These are phyloP conservation scores for Drosophila antonietae DNA, from an alignment of 2,888 invertebrate species.

Conservation along the genomic window DNA sequence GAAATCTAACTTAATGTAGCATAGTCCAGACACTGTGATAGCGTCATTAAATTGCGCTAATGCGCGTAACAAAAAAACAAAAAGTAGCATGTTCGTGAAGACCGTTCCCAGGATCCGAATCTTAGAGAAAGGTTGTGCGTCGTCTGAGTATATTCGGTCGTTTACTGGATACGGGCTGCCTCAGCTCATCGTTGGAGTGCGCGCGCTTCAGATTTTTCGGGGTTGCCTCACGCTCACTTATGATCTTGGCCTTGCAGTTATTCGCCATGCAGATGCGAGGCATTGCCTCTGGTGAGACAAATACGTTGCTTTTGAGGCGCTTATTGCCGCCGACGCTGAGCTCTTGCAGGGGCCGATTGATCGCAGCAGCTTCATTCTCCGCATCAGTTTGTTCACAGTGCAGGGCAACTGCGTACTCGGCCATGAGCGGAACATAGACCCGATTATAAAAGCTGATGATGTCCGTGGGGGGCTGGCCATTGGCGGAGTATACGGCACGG, in stretches of 20 bases:
- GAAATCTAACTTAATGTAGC: not conserved
- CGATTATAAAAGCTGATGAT: conserved; percentile 65
- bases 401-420: conserved; percentile 21
- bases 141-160: conserved; percentile 61
- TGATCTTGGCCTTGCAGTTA: conserved; percentile 23
- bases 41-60: too few species aligned
- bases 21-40: conserved; percentile 21
- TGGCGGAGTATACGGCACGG: conserved; percentile 35
- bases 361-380: not conserved
- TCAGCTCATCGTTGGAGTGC: conserved; percentile 40
- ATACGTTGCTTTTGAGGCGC: conserved; percentile 12
- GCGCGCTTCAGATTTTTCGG: conserved; percentile 44
- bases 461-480: conserved; percentile 27
- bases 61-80: not conserved
- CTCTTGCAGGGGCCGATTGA: conserved; percentile 18
- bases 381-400: conserved; percentile 17
- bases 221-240: conserved; percentile 9
- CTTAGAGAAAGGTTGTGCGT: conserved; percentile 39
- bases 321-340: conserved; percentile 16
- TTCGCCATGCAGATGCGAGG: conserved; percentile 33
- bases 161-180: conserved; percentile 1
- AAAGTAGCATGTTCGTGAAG: not conserved
- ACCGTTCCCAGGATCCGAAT: not conserved
- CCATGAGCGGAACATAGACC: conserved; percentile 48
- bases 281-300: conserved; percentile 11